These are phyloP conservation scores for Coelinius sp. DNA, from an alignment of 2,888 invertebrate genomes.

Conservation along the genomic window DNA sequence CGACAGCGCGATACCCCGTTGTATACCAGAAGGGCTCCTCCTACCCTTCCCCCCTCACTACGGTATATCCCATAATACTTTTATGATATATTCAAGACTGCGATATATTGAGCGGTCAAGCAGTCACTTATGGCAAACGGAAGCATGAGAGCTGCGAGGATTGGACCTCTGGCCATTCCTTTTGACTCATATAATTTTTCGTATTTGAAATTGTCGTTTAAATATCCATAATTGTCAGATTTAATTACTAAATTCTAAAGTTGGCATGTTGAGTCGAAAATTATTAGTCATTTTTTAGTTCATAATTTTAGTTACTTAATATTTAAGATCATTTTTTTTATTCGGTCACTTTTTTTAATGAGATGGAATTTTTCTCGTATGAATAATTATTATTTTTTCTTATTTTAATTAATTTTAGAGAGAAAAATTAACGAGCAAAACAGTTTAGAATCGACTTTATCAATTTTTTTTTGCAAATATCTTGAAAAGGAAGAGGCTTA, in stretches of 20 bases:
- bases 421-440: no score
- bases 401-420: no score
- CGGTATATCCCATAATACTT: constrained; percentile 40
- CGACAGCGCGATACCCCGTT: constrained; percentile 22
- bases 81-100: constrained; percentile 53
- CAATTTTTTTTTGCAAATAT: no score
- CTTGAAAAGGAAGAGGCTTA: no score
- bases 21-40: neutral
- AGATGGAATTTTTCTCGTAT: no score
- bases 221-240: constrained; percentile 39
- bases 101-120: constrained; percentile 52
- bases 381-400: no score
- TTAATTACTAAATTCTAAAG: neutral
- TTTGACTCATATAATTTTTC: constrained; percentile 20
- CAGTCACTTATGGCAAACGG: constrained; percentile 45
- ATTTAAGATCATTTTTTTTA: no score
- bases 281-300: neutral
- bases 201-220: neutral
- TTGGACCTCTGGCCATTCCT: neutral
- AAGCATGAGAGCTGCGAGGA: neutral
- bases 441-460: no score
- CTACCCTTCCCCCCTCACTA: neutral
- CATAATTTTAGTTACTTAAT: no score
- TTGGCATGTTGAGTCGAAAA: no score
- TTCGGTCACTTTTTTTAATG: no score